A percentile compares a stretch with the other conserved stretches of the same genome.
Evolutionary conservation across 1,140 invertebrate species (phyloP).

Genomic region (Bombus affinis): DNA sequence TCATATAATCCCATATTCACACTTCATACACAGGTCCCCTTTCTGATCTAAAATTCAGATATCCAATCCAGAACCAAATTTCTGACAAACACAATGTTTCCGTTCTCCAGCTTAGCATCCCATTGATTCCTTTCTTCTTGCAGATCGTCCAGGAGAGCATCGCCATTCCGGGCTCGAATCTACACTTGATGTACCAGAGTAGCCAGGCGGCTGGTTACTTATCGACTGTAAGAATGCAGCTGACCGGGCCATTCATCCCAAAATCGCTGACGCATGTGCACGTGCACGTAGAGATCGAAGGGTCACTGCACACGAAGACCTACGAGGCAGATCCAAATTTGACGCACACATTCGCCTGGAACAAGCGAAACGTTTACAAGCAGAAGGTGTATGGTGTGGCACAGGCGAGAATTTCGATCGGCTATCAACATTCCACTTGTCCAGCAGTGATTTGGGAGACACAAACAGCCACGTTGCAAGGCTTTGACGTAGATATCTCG

Average conservation of each 20-base stretch:
- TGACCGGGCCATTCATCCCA: conserved; percentile 92
- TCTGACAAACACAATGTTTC: neutral
- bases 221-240: conserved; percentile 94
- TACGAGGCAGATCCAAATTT: conserved; percentile 98
- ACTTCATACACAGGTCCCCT: too few relatives aligned
- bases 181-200: conserved; percentile 96
- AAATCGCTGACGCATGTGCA: conserved; percentile 93
- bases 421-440: conserved; percentile 97
- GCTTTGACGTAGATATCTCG: conserved; percentile 98
- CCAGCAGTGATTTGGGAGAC: conserved; percentile 95
- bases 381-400: conserved; percentile 97
- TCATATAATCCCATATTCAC: neutral
- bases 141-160: conserved; percentile 98
- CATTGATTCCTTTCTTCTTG: conserved; percentile 51
- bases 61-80: neutral
- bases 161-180: conserved; percentile 94
- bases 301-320: conserved; percentile 93
- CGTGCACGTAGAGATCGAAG: conserved; percentile 94
- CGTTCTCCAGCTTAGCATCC: neutral
- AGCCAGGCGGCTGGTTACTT: conserved; percentile 95
- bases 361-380: conserved; percentile 97
- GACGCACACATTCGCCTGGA: conserved; percentile 98
- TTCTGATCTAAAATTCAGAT: conserved; percentile 37
- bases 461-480: conserved; percentile 95
- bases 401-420: conserved; percentile 93